Percentiles rank a stretch among this genome's conserved stretches.
These are phyloP conservation scores for Drosophila subobscura DNA, from an alignment of 1,140 invertebrate genomes.

Conservation along the genomic window DNA sequence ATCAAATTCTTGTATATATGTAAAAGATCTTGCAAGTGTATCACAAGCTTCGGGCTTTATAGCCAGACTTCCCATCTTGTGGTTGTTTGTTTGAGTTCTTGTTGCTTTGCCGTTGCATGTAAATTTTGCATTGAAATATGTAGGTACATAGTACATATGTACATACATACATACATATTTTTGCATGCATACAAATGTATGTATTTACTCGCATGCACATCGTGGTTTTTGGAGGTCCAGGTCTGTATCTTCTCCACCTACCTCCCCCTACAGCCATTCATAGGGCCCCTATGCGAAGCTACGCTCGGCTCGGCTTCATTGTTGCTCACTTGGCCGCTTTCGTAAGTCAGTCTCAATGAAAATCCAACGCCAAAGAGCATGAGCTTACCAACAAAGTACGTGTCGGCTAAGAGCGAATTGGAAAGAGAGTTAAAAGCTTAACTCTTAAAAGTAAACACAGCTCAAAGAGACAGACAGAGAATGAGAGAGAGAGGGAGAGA, in stretches of 20 bases:
- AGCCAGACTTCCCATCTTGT: slow-evolving; percentile 20
- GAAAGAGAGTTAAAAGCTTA: slow-evolving; percentile 9
- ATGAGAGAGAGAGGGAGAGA: neutral
- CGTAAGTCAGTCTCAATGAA: slow-evolving; percentile 63
- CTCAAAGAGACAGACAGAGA: slow-evolving; percentile 1
- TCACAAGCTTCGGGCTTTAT: no score
- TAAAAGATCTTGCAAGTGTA: no score
- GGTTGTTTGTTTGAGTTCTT: slow-evolving; percentile 46
- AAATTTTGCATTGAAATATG: slow-evolving; percentile 70
- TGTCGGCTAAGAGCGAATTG: slow-evolving; percentile 46
- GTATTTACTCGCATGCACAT: slow-evolving; percentile 18
- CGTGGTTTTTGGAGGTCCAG: slow-evolving; percentile 64
- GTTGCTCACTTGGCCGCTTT: slow-evolving; percentile 72
- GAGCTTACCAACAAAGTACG: slow-evolving; percentile 12
- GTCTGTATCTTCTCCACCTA: slow-evolving; percentile 16
- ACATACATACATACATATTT: neutral
- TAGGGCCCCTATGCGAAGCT: slow-evolving; percentile 3
- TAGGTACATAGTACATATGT: slow-evolving; percentile 1
- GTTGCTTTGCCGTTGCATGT: slow-evolving; percentile 52
- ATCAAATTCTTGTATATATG: no score
- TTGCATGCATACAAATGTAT: neutral
- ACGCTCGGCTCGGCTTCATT: slow-evolving; percentile 37
- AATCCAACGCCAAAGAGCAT: slow-evolving; percentile 47
- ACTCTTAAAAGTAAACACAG: slow-evolving; percentile 16
- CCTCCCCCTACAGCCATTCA: neutral